A percentile compares a stretch with the other conserved stretches of the same genome.
These are phyloP conservation scores for Chaenodraco wilsoni DNA, from an alignment of 2,797 vertebrate species.

Conservation along the genomic window DNA sequence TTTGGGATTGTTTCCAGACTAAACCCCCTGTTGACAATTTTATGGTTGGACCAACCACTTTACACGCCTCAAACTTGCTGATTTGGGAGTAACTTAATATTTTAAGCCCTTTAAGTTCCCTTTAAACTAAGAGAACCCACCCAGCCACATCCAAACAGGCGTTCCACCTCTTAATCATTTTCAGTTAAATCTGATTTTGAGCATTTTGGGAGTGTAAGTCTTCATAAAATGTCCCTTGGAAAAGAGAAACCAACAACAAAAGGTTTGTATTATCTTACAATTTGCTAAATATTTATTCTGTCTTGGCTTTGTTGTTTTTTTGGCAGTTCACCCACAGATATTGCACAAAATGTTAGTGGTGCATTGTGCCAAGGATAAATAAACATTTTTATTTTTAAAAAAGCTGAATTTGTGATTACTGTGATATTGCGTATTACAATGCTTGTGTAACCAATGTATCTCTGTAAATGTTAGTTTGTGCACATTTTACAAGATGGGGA, in stretches of 20 bases:
- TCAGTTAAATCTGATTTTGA: slow-evolving; percentile 22
- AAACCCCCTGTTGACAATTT: slow-evolving; percentile 25
- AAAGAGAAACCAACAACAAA: slow-evolving; percentile 10
- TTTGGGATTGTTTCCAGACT: slow-evolving; percentile 19
- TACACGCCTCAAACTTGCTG: slow-evolving; percentile 35
- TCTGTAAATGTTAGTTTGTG: not conserved
- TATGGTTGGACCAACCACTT: slow-evolving; percentile 23
- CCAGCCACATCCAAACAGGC: slow-evolving; percentile 27
- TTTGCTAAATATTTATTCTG: slow-evolving; percentile 47
- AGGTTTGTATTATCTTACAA: slow-evolving; percentile 12
- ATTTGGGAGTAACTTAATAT: slow-evolving; percentile 32
- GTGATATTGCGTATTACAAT: not conserved
- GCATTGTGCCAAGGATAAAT: slow-evolving; percentile 66
- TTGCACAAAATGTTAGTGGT: slow-evolving; percentile 36
- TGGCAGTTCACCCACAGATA: slow-evolving; percentile 19
- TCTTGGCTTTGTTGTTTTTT: slow-evolving; percentile 19
- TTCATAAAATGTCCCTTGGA: slow-evolving; percentile 2
- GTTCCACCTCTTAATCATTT: slow-evolving; percentile 8
- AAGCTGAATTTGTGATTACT: slow-evolving; percentile 25
- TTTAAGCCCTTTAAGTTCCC: slow-evolving; percentile 31
- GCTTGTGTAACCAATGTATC: not conserved
- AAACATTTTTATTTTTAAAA: slow-evolving; percentile 65
- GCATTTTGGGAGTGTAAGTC: slow-evolving; percentile 5
- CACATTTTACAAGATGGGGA: not conserved
- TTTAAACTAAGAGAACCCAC: slow-evolving; percentile 14